phyloP scores from a whole-genome alignment of 2,888 invertebrate genomes.

The Orthosia gracilis region DNA sequence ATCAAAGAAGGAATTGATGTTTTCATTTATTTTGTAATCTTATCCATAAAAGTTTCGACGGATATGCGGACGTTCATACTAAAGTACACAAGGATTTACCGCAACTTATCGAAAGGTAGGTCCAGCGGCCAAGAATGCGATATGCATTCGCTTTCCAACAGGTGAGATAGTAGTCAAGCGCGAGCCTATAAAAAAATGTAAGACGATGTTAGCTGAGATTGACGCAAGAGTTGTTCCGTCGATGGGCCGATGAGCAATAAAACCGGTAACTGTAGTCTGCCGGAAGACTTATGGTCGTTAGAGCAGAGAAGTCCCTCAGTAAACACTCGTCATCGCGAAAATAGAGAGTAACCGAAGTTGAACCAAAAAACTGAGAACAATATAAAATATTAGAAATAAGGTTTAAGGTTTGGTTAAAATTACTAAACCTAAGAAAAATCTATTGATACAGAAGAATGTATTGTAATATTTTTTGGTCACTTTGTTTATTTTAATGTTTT shows the following conservation, averaged over 20 bases:
- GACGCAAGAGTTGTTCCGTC: no score
- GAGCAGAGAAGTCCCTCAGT: no score
- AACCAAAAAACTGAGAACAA: neutral
- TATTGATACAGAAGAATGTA: neutral
- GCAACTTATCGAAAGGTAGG: neutral
- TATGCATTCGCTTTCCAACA: no score
- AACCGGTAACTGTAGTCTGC: neutral
- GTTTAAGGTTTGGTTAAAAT: neutral
- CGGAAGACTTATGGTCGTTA: neutral
- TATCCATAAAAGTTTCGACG: neutral
- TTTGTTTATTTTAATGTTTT: no score
- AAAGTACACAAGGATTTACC: neutral
- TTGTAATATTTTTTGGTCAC: no score
- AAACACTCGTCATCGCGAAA: neutral
- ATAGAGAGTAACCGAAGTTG: neutral
- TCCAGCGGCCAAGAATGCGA: no score
- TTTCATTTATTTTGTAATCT: conserved; percentile 12
- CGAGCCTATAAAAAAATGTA: no score
- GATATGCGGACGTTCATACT: neutral
- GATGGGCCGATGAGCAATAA: neutral
- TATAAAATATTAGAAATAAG: no score
- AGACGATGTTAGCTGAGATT: no score
- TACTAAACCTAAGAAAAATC: neutral
- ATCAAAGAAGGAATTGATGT: neutral
- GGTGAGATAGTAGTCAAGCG: no score